phyloP scores from a whole-genome alignment of 37 sponge, comb jelly and placozoan species.

The Haliclona indistincta region DNA sequence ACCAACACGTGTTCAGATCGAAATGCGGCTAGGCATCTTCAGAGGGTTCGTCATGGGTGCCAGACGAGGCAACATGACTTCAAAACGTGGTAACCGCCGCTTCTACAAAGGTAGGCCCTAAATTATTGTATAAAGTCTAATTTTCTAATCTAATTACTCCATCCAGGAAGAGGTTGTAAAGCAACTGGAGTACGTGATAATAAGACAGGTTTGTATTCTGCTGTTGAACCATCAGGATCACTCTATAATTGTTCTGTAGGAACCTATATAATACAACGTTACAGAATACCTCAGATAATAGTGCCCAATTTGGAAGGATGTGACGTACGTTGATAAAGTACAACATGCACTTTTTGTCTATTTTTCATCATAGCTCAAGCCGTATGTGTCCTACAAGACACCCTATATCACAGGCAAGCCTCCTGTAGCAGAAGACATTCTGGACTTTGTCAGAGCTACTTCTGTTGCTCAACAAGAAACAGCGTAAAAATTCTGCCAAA shows the following conservation, averaged over 20 bases:
- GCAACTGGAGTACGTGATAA: slow-evolving; percentile 55
- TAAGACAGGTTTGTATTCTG: slow-evolving; percentile 33
- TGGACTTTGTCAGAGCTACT: slow-evolving; percentile 21
- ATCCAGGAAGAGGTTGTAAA: slow-evolving; percentile 70
- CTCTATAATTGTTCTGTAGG: slow-evolving; percentile 22
- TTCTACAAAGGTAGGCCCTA: slow-evolving; percentile 30
- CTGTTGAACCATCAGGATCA: not conserved
- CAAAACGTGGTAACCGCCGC: slow-evolving; percentile 29
- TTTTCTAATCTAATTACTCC: not conserved
- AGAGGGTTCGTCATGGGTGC: slow-evolving; percentile 53
- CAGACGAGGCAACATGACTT: slow-evolving; percentile 49
- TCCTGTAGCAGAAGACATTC: slow-evolving; percentile 45
- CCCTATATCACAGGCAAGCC: slow-evolving; percentile 38
- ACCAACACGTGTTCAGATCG: not conserved
- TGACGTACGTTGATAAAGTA: slow-evolving; percentile 15
- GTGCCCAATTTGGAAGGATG: slow-evolving; percentile 62
- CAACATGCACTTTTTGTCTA: not conserved
- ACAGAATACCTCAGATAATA: slow-evolving; percentile 54
- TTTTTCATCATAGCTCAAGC: slow-evolving; percentile 45
- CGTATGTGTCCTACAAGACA: slow-evolving; percentile 64
- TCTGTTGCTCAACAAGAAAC: no score
- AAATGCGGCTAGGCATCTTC: slow-evolving; percentile 7
- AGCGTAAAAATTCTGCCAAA: no score
- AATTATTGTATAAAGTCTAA: not conserved
- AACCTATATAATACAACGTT: slow-evolving; percentile 17